A percentile compares a stretch with the other conserved stretches of the same genome.
These are phyloP conservation scores for Orestias chungarensis DNA, from an alignment of 2,797 vertebrate species.

Conservation along the genomic window DNA sequence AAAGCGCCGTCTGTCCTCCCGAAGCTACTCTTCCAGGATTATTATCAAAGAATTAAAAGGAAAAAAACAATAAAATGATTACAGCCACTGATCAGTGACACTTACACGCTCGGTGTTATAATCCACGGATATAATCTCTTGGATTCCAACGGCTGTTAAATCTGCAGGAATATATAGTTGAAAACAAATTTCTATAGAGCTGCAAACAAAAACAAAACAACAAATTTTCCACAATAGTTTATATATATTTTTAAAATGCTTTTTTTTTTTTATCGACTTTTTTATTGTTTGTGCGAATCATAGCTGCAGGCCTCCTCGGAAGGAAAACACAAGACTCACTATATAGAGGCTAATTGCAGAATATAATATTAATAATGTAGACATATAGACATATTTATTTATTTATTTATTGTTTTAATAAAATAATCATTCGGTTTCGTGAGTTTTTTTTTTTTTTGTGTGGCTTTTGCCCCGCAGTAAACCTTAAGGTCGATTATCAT, in stretches of 20 bases:
- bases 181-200: neutral
- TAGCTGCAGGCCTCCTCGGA: conserved; percentile 11
- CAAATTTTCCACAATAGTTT: too few relatives aligned
- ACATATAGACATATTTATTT: too few relatives aligned
- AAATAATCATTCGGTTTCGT: neutral
- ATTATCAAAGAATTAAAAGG: conserved; percentile 6
- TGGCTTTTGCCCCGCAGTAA: conserved; percentile 58
- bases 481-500: conserved; percentile 46
- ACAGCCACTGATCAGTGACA: conserved; percentile 19
- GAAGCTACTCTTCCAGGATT: conserved; percentile 15
- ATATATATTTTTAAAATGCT: neutral
- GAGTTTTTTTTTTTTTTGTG: neutral
- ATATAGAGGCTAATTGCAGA: neutral
- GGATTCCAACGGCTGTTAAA: conserved; percentile 22
- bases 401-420: neutral
- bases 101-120: conserved; percentile 41
- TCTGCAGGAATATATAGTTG: conserved; percentile 11
- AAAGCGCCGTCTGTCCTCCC: neutral
- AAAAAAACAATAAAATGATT: conserved; percentile 27
- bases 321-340: neutral
- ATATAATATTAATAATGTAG: neutral
- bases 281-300: neutral
- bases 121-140: conserved; percentile 59
- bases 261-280: neutral
- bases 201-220: conserved; percentile 21